A percentile compares a stretch with the other conserved stretches of the same genome.
Conservation (phyloP, 2,113 vertebrate genomes). For the Chloroceryle aenea region DNA sequence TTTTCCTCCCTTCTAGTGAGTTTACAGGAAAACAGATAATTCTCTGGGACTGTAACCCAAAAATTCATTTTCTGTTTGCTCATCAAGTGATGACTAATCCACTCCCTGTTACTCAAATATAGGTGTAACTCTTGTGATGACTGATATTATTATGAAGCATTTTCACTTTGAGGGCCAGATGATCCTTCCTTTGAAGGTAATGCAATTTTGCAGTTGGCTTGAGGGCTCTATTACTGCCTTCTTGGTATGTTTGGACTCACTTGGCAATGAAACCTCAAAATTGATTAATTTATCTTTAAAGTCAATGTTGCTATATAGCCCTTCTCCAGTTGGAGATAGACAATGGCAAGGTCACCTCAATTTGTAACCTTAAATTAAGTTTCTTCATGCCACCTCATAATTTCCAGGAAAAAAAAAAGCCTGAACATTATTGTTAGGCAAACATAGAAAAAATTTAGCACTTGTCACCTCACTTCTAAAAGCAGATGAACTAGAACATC, state of each 20-base stretch:
- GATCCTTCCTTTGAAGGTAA: slow-evolving; percentile 45
- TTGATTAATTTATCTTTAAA: not conserved
- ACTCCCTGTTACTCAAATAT: slow-evolving; percentile 55
- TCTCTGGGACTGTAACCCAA: slow-evolving; percentile 29
- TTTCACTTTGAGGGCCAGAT: slow-evolving; percentile 26
- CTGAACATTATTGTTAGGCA: not conserved
- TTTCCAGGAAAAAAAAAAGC: not conserved
- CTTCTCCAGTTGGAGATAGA: not conserved
- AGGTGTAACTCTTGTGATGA: slow-evolving; percentile 68
- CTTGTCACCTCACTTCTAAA: not conserved
- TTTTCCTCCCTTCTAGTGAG: slow-evolving; percentile 49
- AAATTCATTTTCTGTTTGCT: slow-evolving; percentile 48
- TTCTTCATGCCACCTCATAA: not conserved
- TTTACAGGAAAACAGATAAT: slow-evolving; percentile 71
- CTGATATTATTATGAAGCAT: slow-evolving; percentile 10
- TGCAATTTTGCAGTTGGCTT: not conserved
- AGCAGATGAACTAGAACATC: not conserved
- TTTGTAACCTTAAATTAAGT: not conserved
- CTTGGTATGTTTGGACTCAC: not conserved
- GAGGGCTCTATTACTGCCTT: not conserved
- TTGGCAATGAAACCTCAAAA: not conserved
- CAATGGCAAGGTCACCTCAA: not conserved
- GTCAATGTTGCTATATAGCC: not conserved
- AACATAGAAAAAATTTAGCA: not conserved
- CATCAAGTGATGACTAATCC: slow-evolving; percentile 48